These are phyloP conservation scores for Perccottus glenii DNA, from an alignment of 2,113 vertebrate genomes.

Conservation along the genomic window DNA sequence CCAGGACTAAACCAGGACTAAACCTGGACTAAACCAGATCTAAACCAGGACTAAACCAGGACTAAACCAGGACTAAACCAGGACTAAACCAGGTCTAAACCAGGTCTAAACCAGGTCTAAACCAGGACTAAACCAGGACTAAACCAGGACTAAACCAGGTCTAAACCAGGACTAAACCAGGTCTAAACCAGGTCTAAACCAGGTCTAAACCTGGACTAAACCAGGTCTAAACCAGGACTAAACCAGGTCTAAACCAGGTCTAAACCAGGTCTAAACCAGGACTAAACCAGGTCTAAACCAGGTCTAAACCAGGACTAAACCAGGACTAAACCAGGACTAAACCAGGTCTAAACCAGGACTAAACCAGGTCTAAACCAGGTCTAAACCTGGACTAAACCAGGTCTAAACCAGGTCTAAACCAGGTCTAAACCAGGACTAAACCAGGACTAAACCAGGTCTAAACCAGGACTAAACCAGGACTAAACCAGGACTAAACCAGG, in stretches of 20 bases:
- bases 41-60: slow-evolving; percentile 2
- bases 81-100: background rate
- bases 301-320: background rate
- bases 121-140: background rate
- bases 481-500: slow-evolving; percentile 2
- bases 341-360: background rate
- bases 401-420: background rate
- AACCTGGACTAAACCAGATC: background rate
- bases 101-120: background rate
- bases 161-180: slow-evolving; percentile 5
- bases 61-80: background rate
- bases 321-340: background rate
- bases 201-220: background rate
- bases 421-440: background rate
- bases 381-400: slow-evolving; percentile 2
- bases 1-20: slow-evolving; percentile 3
- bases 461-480: slow-evolving; percentile 2
- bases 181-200: background rate
- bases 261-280: background rate
- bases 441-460: slow-evolving; percentile 1
- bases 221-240: background rate
- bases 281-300: background rate
- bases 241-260: background rate
- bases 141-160: slow-evolving; percentile 2
- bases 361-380: background rate